Conservation (phyloP, 2,888 invertebrate species). For the Orthosia gracilis region DNA sequence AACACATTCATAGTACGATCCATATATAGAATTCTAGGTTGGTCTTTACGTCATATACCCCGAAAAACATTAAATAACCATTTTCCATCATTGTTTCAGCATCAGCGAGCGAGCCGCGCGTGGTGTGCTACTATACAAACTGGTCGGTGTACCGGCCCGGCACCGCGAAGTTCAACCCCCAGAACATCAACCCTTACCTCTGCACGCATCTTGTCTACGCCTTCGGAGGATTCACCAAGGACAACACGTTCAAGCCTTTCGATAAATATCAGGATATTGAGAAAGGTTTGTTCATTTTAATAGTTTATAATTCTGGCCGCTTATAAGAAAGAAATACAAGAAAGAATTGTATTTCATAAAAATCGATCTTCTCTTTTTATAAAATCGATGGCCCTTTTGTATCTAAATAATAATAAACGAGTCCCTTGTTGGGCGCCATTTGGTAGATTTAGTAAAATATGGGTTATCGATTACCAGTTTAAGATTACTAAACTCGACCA, state of each 20-base stretch:
- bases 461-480: background rate
- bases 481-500: background rate
- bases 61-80: background rate
- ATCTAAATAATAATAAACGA: background rate
- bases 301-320: background rate
- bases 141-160: conserved; percentile 98
- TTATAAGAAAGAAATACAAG: too few species aligned
- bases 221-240: conserved; percentile 97
- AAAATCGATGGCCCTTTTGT: background rate
- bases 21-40: too few species aligned
- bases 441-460: background rate
- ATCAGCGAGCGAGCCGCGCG: conserved; percentile 92
- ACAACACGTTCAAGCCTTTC: conserved; percentile 97
- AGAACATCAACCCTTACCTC: conserved; percentile 98
- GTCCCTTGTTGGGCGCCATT: conserved; percentile 29
- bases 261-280: conserved; percentile 99
- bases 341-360: too few species aligned
- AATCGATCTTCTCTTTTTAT: too few species aligned
- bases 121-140: conserved; percentile 98
- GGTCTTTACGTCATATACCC: background rate
- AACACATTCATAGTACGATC: too few species aligned
- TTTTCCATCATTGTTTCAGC: conserved; percentile 70
- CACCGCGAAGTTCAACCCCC: conserved; percentile 97
- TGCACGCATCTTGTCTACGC: conserved; percentile 98
- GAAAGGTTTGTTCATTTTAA: conserved; percentile 93